Percentiles rank a stretch among this genome's conserved stretches.
These are phyloP conservation scores for Corbicula japonica DNA, from an alignment of 2,888 invertebrate genomes.

Conservation along the genomic window DNA sequence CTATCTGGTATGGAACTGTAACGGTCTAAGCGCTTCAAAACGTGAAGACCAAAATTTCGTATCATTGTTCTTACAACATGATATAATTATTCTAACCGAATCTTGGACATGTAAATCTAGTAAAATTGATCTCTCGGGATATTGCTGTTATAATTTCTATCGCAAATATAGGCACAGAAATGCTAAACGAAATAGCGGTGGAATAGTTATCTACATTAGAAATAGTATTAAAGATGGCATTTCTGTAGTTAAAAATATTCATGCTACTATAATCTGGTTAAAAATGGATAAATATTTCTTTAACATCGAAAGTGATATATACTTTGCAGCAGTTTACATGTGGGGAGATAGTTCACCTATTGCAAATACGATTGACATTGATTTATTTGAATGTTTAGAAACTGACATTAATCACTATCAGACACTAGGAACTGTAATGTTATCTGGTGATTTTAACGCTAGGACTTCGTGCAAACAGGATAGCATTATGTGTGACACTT, in stretches of 20 bases:
- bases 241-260: background rate
- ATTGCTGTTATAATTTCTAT: conserved; percentile 7
- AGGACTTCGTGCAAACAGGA: background rate
- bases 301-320: too few species aligned
- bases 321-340: background rate
- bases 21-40: conserved; percentile 1
- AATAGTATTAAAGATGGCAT: too few species aligned
- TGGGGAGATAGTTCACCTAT: conserved; percentile 13
- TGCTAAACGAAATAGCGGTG: conserved; percentile 11
- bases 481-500: conserved; percentile 8
- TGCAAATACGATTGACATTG: background rate
- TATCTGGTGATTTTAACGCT: conserved; percentile 17
- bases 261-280: background rate
- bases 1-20: conserved; percentile 12
- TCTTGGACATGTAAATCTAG: conserved; percentile 11
- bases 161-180: conserved; percentile 7
- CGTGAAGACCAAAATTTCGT: background rate
- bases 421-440: background rate
- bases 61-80: background rate
- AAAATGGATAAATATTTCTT: too few species aligned
- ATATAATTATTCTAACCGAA: conserved; percentile 4
- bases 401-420: conserved; percentile 14
- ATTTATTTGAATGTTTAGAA: conserved; percentile 11
- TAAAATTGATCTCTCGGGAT: conserved; percentile 2
- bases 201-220: conserved; percentile 11